Percentiles rank a stretch among this genome's conserved stretches.
Conservation (phyloP, 1,140 invertebrate genomes). For the Pentalonia nigronervosa region DNA sequence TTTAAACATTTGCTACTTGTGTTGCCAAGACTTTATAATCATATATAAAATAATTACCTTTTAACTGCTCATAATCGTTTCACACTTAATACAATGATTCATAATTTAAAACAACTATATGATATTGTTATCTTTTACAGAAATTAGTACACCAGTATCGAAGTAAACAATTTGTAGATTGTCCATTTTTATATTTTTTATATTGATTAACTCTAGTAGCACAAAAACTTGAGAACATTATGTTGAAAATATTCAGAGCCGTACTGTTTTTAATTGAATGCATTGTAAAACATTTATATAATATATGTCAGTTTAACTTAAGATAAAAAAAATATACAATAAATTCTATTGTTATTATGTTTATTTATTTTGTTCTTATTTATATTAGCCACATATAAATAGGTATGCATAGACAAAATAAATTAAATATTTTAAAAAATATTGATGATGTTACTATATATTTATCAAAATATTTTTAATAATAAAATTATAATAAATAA, state of each 20-base stretch:
- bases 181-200: not conserved
- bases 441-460: slow-evolving; percentile 5
- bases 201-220: too few relatives aligned
- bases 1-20: not conserved
- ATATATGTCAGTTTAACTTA: not conserved
- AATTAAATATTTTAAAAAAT: slow-evolving; percentile 19
- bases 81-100: not conserved
- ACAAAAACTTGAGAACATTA: not conserved
- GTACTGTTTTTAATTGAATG: not conserved
- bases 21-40: too few relatives aligned
- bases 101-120: not conserved
- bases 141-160: not conserved
- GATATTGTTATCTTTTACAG: not conserved
- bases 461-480: slow-evolving; percentile 51
- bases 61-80: not conserved
- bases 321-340: not conserved
- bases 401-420: not conserved
- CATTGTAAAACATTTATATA: not conserved
- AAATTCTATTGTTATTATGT: not conserved
- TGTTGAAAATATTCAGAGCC: not conserved
- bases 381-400: not conserved
- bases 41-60: too few relatives aligned
- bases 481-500: slow-evolving; percentile 56
- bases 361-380: slow-evolving; percentile 35
- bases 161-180: not conserved